phyloP scores from a whole-genome alignment of 2,113 vertebrate genomes.

The Gallinago undulata region DNA sequence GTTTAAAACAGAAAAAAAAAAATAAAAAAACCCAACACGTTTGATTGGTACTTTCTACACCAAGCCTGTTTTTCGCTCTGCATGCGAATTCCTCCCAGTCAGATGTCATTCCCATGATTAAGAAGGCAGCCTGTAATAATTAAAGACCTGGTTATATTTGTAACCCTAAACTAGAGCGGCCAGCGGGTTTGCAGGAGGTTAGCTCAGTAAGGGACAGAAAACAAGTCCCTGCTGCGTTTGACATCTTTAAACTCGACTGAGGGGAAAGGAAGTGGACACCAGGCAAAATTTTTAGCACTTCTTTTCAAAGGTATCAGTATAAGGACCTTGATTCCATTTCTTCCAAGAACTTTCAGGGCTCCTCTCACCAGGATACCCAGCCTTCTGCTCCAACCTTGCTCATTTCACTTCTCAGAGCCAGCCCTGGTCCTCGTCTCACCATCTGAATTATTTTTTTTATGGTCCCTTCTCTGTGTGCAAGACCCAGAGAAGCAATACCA shows the following conservation, averaged over 20 bases:
- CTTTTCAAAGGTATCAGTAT: fast-evolving
- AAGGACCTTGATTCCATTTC: background rate
- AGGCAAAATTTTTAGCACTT: background rate
- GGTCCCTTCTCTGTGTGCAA: background rate
- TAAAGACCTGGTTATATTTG: background rate
- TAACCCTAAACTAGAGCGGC: background rate
- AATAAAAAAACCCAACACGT: background rate
- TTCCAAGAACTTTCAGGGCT: background rate
- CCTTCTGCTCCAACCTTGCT: background rate
- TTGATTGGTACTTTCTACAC: fast-evolving
- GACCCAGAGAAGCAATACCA: background rate
- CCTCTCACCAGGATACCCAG: background rate
- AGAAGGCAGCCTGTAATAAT: background rate
- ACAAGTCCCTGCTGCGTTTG: background rate
- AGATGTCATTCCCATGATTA: background rate
- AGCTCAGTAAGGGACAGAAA: background rate
- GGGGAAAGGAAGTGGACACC: background rate
- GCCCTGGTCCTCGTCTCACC: fast-evolving
- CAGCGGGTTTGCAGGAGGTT: background rate
- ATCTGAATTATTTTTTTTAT: background rate
- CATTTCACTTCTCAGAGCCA: background rate
- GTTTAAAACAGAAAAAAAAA: background rate
- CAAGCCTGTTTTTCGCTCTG: fast-evolving
- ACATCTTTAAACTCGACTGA: background rate
- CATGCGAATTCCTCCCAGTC: background rate